phyloP scores from a whole-genome alignment of 2,113 vertebrate species.

The Nematolebias whitei region DNA sequence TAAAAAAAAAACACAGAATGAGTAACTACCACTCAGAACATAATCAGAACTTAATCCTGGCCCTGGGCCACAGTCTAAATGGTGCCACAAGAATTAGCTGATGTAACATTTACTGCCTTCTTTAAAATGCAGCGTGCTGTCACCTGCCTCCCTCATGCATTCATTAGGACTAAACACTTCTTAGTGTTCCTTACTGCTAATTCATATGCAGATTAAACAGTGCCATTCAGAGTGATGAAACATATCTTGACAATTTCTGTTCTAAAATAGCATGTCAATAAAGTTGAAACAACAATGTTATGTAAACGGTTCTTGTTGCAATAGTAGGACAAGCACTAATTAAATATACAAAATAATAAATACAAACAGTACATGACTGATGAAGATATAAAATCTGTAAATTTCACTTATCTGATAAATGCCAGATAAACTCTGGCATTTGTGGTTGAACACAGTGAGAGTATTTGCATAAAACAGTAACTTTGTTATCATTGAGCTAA shows the following conservation, averaged over 20 bases:
- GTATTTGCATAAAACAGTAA: too few relatives aligned
- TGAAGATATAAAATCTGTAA: not conserved
- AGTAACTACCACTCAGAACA: conserved; percentile 16
- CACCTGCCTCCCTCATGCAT: conserved; percentile 5
- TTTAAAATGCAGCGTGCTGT: not conserved
- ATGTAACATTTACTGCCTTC: conserved; percentile 15
- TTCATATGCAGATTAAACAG: conserved; percentile 21
- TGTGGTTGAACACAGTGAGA: too few relatives aligned
- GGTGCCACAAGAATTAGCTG: conserved; percentile 11
- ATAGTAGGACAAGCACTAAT: not conserved
- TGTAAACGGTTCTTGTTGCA: too few relatives aligned
- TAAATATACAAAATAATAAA: not conserved
- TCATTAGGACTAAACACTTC: conserved; percentile 2
- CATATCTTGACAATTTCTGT: conserved; percentile 1
- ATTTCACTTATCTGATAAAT: conserved; percentile 13
- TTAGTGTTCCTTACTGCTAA: not conserved
- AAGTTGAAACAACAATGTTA: not conserved
- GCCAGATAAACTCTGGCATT: too few relatives aligned
- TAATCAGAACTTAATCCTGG: conserved; percentile 27
- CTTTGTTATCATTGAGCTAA: too few relatives aligned
- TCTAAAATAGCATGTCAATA: conserved; percentile 10
- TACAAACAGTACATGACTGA: not conserved
- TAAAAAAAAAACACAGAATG: conserved; percentile 25
- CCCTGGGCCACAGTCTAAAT: conserved; percentile 11
- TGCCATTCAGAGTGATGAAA: conserved; percentile 8